Base-by-base conservation (phyloP, 2,888 invertebrate genomes). In the Spatulosminthurus flaviceps region DNA sequence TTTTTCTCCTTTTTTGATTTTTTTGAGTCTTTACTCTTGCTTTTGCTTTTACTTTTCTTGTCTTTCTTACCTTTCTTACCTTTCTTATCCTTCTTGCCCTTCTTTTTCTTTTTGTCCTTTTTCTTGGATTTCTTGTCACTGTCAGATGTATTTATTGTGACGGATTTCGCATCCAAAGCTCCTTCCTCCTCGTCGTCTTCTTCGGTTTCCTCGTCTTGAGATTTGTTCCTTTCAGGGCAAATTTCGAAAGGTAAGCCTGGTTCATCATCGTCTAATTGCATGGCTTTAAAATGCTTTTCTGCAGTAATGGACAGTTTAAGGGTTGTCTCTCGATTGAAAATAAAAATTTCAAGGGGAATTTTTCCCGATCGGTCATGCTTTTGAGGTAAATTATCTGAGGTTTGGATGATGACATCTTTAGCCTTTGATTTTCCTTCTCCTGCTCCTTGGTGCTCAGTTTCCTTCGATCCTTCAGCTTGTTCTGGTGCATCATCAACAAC, bases 121-220 rank as follows among this genome's bases (percentile, higher is more conserved):
- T 24, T 42, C 34, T 29, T 22, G 21, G 51, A 51, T 51, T 51
- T 51, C 51, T 51, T 51, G 16, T 51, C 34, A 7, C 1, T 29
- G n/a, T 34, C 19, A 34, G n/a, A 22, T 13, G 24, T 19, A 60
- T 22, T 24, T 74, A 24, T 9, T 4, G 43, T 21, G 7, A 74
- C 21, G 7, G 74, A 28, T n/a, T 51, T 24, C 22, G 19, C 1
- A 19, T 34, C 34, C 34, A n/a, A n/a, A n/a, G 34, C 24, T 42
- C 13, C 5, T 64, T 34, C 34, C 11, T 19, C 21, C 28, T 42
- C 64, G 29, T 66, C 43, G 22, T 78, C 78, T n/a, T 66, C 42
- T 34, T 73, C 73, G 1, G 11, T 26, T 29, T 74, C 67, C 22
- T 69, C 79, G 21, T 64, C 69, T 24, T 69, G 11, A 19, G n/a